Evolutionary conservation across 2,888 invertebrate species (phyloP), one percentile per base, ranked within the genome.

Genomic region (Andrena hattorfiana): DNA sequence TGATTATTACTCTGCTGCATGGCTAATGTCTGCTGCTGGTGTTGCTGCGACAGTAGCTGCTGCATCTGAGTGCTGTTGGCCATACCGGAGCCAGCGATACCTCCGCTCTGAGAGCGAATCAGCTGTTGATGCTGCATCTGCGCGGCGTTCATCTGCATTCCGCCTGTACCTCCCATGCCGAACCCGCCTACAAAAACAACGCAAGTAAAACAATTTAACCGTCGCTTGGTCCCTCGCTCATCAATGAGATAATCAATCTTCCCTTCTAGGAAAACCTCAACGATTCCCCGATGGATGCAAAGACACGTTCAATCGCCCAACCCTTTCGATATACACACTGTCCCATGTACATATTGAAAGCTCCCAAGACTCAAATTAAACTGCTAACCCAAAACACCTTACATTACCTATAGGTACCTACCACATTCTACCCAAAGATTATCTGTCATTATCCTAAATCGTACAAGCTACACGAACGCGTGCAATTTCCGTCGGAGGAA

Each of bases 41-140:
- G 95, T 90, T 95, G 94, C 88, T 95, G 95, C 81, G 93, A 92
- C 79, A 95, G 90, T 91, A 95, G 93, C 84, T 95, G 95, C 87
- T 95, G 95, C 92, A 94, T 95, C 91, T 95, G 92, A 75, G 93
- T 89, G 83, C 89, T 93, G 85, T 92, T 94, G 51, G 90, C 88
- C 93, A 93, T 94, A 74, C 91, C 93, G 67, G 91, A 87, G 70
- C 90, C 92, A 62, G 90, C 92, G 90, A 92, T 94, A 82, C 94
- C 94, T 83, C 90, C 92, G 89, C 94, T 94, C 85, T 94, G 94
- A 81, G 94, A 93, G 49, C 94, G 93, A 64, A 93, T 91, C 89
- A 95, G 92, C 86, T 95, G 95, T 89, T 95, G 94, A 87, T 94
- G 94, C 84, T 94, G 94, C 89, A 95, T 94, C 87, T 95, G 95